phyloP scores from a whole-genome alignment of 2,113 vertebrate species.

The Acrocephalus arundinaceus region DNA sequence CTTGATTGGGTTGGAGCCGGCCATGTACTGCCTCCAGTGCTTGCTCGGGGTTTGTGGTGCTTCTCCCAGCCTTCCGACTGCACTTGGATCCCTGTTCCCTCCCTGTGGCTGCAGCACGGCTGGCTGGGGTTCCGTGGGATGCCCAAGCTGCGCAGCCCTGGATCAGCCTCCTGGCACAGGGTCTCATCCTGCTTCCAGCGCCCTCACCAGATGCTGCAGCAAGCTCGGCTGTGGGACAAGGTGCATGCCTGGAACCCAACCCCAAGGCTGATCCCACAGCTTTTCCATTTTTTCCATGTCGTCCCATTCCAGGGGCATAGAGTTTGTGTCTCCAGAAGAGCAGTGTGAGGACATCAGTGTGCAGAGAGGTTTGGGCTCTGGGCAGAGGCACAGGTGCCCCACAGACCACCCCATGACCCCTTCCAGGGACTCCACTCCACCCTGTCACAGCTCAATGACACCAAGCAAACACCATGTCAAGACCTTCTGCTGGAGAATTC shows the following conservation, averaged over 20 bases:
- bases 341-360: not conserved
- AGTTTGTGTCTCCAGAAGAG: not conserved
- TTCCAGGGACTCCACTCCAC: not conserved
- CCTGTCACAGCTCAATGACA: not conserved
- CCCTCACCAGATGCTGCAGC: not conserved
- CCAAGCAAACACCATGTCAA: not conserved
- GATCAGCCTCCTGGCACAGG: not conserved
- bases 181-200: not conserved
- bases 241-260: not conserved
- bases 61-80: not conserved
- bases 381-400: not conserved
- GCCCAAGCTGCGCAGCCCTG: not conserved
- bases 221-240: accelerated
- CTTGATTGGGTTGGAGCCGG: not conserved
- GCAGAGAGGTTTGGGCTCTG: not conserved
- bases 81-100: not conserved
- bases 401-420: accelerated
- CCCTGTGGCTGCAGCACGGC: accelerated
- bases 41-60: not conserved
- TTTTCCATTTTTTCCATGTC: accelerated
- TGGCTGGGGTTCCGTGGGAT: not conserved
- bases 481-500: not conserved
- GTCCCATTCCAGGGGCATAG: not conserved
- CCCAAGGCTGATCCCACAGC: not conserved
- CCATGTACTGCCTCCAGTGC: not conserved